phyloP scores from a whole-genome alignment of 2,888 invertebrate species.

The Lepidochitona cinerea region DNA sequence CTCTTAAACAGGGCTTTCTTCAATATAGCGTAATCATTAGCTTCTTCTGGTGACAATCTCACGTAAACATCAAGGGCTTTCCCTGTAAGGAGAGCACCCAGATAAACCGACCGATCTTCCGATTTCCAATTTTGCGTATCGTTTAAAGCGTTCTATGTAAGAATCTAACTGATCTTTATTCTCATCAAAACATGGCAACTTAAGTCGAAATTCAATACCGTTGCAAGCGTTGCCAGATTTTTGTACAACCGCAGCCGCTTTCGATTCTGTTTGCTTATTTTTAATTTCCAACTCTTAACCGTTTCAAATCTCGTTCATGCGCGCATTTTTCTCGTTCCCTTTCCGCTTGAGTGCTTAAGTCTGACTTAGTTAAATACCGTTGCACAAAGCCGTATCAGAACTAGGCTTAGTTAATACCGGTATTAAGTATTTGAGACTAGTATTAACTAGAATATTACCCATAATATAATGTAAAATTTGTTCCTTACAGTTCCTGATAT shows the following conservation, averaged over 20 bases:
- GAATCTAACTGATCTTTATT: background rate
- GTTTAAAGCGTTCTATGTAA: no score
- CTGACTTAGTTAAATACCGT: no score
- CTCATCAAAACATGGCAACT: background rate
- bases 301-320: background rate
- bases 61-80: background rate
- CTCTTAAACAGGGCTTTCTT: no score
- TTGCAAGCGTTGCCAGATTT: background rate
- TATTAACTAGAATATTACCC: no score
- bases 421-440: no score
- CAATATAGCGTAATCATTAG: no score
- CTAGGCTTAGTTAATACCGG: no score
- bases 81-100: background rate
- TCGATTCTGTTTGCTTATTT: background rate
- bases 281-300: background rate
- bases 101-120: background rate
- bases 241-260: background rate
- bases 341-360: no score
- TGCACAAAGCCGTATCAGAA: no score
- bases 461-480: no score
- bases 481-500: no score
- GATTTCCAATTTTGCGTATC: background rate
- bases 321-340: background rate
- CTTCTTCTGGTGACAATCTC: background rate
- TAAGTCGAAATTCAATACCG: background rate